phyloP scores from a whole-genome alignment of 2,113 vertebrate species.

The Hypocryptadius cinnamomeus region DNA sequence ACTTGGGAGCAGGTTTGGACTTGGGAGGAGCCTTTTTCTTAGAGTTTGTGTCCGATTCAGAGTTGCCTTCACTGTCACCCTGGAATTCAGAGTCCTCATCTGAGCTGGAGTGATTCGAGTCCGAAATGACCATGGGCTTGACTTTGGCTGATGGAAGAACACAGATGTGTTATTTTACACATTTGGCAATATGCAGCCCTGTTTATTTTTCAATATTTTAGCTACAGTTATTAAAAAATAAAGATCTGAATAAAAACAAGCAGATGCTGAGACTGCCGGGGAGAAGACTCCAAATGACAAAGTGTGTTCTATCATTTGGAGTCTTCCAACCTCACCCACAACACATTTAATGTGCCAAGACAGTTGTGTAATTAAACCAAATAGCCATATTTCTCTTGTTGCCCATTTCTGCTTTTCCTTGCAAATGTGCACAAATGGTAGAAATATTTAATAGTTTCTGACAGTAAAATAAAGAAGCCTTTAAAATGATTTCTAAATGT shows the following conservation, averaged over 20 bases:
- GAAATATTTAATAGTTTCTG: background rate
- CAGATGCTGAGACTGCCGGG: background rate
- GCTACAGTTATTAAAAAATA: background rate
- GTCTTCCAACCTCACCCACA: background rate
- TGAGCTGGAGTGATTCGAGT: slow-evolving; percentile 44
- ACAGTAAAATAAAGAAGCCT: background rate
- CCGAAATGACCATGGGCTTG: slow-evolving; percentile 46
- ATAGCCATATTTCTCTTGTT: background rate
- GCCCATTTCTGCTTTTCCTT: background rate
- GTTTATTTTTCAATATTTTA: background rate
- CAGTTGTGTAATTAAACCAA: background rate
- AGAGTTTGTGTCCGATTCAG: background rate
- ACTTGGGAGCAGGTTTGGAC: slow-evolving; percentile 55
- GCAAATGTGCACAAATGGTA: background rate
- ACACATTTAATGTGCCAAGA: background rate
- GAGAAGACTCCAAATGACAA: background rate
- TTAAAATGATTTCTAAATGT: background rate
- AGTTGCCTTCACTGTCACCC: background rate
- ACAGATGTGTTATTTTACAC: background rate
- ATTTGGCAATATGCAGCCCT: background rate
- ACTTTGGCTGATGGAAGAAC: slow-evolving; percentile 60
- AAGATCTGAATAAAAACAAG: background rate
- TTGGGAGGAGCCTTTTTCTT: slow-evolving; percentile 19
- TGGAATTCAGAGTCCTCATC: slow-evolving; percentile 19
- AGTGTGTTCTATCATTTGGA: background rate